Evolutionary conservation across 1,140 invertebrate genomes (phyloP).

Genomic region (Pachypeltis micranthus): DNA sequence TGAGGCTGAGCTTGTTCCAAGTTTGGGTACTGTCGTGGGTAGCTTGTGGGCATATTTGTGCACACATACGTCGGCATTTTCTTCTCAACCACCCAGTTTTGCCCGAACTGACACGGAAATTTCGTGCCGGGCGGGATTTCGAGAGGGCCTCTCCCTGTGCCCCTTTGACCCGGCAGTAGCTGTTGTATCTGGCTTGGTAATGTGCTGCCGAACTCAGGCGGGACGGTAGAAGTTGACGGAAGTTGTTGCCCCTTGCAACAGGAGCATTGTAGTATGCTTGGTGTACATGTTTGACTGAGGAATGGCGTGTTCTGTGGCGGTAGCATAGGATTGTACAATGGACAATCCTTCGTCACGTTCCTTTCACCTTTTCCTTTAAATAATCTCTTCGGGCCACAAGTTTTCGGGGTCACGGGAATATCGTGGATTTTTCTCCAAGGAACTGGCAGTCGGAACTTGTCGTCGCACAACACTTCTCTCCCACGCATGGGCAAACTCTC

Average conservation of each 20-base stretch:
- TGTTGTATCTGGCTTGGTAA: too few relatives aligned
- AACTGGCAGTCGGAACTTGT: neutral
- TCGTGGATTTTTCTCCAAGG: neutral
- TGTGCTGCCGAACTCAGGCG: neutral
- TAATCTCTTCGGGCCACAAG: neutral
- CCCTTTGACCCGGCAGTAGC: neutral
- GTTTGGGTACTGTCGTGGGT: neutral
- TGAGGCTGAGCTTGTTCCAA: neutral
- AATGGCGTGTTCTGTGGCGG: neutral
- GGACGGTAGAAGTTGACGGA: neutral
- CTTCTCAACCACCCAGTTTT: neutral
- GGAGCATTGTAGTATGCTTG: neutral
- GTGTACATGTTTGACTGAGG: neutral
- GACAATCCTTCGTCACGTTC: neutral
- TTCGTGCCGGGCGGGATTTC: neutral
- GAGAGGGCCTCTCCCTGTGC: neutral
- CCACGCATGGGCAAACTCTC: neutral
- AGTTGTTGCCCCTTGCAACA: neutral
- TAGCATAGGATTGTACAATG: neutral
- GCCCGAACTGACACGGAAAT: neutral
- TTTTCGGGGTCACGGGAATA: neutral
- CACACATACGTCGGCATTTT: neutral
- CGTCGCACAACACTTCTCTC: neutral
- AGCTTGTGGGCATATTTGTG: neutral
- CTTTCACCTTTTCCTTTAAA: neutral